These are phyloP conservation scores for Chaetura pelagica DNA, from an alignment of 2,113 vertebrate genomes.

Conservation along the genomic window DNA sequence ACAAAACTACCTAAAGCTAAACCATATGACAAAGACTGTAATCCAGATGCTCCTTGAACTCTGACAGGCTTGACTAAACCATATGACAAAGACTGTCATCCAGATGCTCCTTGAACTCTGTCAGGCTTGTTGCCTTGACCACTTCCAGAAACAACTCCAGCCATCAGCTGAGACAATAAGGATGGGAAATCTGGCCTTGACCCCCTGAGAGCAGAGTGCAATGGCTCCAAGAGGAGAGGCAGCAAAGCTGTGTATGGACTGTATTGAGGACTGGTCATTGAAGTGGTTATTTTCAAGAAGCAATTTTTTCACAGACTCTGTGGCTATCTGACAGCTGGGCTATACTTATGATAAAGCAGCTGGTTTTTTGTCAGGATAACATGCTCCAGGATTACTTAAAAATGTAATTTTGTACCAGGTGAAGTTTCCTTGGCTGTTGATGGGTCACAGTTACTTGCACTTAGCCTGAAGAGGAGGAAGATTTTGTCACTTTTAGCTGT, in stretches of 20 bases:
- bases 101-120: not conserved
- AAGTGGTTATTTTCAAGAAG: not conserved
- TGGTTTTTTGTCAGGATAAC: not conserved
- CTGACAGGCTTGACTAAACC: too few relatives aligned
- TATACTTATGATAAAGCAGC: not conserved
- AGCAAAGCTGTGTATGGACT: not conserved
- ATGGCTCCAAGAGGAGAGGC: not conserved
- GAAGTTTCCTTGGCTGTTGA: not conserved
- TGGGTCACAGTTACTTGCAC: not conserved
- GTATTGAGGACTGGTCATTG: fast-evolving
- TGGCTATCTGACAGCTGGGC: not conserved
- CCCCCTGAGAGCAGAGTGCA: not conserved
- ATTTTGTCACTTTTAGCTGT: not conserved
- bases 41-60: too few relatives aligned
- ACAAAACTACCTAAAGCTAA: too few relatives aligned
- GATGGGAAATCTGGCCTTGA: not conserved
- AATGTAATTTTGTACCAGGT: not conserved
- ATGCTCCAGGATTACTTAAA: not conserved
- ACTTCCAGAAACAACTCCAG: not conserved
- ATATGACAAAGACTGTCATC: too few relatives aligned
- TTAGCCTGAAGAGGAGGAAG: not conserved
- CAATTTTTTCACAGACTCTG: not conserved
- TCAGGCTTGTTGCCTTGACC: not conserved
- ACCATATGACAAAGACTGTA: too few relatives aligned
- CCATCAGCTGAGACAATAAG: not conserved